phyloP scores from a whole-genome alignment of 1,140 invertebrate genomes.

The Anastatus disparis region DNA sequence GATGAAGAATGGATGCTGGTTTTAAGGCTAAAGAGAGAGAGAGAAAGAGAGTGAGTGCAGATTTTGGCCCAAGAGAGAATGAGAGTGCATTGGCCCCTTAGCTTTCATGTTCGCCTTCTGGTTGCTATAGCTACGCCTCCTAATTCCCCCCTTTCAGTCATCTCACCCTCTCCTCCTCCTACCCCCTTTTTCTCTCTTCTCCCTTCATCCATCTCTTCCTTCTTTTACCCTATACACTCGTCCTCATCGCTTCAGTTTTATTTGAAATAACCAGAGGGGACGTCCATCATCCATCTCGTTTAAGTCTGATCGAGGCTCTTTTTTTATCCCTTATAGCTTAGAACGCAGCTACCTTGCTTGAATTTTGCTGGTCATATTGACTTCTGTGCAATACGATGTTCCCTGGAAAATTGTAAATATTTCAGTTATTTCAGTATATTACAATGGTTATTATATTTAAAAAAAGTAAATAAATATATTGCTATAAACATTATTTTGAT shows the following conservation, averaged over 20 bases:
- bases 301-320: conserved; percentile 49
- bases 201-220: conserved; percentile 54
- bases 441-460: too few species aligned
- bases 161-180: conserved; percentile 44
- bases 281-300: conserved; percentile 56
- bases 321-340: conserved; percentile 1
- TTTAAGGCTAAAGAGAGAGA: too few species aligned
- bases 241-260: conserved; percentile 55
- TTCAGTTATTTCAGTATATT: too few species aligned
- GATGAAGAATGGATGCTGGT: conserved; percentile 63
- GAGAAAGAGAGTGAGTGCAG: conserved; percentile 65
- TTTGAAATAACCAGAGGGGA: conserved; percentile 56
- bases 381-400: too few species aligned
- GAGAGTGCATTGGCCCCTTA: conserved; percentile 64
- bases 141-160: conserved; percentile 53
- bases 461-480: too few species aligned
- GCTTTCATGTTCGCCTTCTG: conserved; percentile 56
- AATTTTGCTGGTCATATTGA: too few species aligned
- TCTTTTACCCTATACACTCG: conserved; percentile 37
- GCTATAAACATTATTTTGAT: too few species aligned
- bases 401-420: too few species aligned
- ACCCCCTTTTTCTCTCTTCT: not conserved
- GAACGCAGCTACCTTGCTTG: not conserved
- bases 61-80: conserved; percentile 52
- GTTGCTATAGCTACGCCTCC: conserved; percentile 61